These are phyloP conservation scores for Crotalus viridis DNA, from an alignment of 2,113 vertebrate genomes.

Conservation along the genomic window DNA sequence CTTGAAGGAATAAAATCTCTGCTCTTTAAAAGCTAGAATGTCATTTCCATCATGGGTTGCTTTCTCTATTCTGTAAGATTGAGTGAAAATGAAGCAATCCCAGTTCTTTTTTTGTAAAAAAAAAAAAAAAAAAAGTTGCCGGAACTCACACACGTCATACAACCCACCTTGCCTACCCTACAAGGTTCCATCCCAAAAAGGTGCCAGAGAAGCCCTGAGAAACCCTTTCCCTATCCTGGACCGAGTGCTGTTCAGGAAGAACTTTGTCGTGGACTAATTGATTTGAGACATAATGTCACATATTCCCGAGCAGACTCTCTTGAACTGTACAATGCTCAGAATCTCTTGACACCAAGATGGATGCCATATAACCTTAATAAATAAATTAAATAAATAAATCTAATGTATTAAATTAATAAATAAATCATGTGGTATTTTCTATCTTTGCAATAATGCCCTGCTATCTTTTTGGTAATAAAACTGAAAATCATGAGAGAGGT, in stretches of 20 bases:
- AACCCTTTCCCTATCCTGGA: neutral
- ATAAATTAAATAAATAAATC: neutral
- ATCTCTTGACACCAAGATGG: no score
- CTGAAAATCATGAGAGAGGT: neutral
- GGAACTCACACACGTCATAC: no score
- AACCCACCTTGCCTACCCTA: no score
- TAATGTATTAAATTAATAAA: no score
- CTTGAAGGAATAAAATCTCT: neutral
- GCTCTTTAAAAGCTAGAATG: neutral
- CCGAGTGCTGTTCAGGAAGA: neutral
- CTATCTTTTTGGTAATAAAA: neutral
- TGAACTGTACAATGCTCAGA: neutral
- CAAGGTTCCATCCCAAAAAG: no score
- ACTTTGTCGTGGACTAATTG: neutral
- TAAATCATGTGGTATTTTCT: neutral
- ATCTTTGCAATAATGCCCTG: neutral
- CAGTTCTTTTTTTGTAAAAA: no score
- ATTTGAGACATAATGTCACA: neutral
- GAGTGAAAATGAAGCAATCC: neutral
- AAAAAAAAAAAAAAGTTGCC: no score
- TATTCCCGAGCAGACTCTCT: no score
- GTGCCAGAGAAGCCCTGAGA: no score
- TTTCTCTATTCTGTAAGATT: neutral
- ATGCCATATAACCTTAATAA: neutral
- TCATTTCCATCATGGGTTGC: neutral